Evolutionary conservation across 1,140 invertebrate genomes (phyloP).

Genomic region (Episyrphus balteatus): DNA sequence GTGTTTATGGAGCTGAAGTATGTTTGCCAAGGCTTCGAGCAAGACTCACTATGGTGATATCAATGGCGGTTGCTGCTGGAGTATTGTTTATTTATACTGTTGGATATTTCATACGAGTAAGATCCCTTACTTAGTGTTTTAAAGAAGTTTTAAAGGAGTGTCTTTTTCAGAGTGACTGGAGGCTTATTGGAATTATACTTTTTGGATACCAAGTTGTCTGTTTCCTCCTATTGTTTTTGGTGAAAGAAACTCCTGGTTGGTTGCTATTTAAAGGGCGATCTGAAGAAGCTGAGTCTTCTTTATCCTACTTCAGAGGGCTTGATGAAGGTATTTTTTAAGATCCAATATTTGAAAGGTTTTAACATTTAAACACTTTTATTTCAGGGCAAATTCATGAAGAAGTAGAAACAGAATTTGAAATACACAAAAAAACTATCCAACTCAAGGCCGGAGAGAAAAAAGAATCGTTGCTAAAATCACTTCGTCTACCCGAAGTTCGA

Average conservation of each 20-base stretch:
- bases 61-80: constrained; percentile 46
- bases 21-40: constrained; percentile 43
- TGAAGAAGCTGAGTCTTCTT: constrained; percentile 42
- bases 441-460: constrained; percentile 22
- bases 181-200: constrained; percentile 49
- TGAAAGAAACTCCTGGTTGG: constrained; percentile 67
- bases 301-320: constrained; percentile 45
- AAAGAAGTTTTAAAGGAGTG: too few relatives aligned
- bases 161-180: constrained; percentile 38
- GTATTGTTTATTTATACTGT: constrained; percentile 49
- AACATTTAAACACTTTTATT: too few relatives aligned
- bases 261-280: constrained; percentile 41
- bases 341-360: too few relatives aligned
- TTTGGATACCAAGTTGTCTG: constrained; percentile 43
- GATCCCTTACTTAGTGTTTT: too few relatives aligned
- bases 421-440: constrained; percentile 23
- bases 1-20: constrained; percentile 52
- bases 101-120: constrained; percentile 44
- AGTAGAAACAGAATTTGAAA: constrained; percentile 28
- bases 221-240: constrained; percentile 41
- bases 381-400: constrained; percentile 15
- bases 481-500: constrained; percentile 38
- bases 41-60: constrained; percentile 48
- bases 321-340: constrained; percentile 18
- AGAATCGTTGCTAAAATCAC: constrained; percentile 15